These are phyloP conservation scores for Channallabes apus DNA, from an alignment of 2,797 vertebrate genomes.

Conservation along the genomic window DNA sequence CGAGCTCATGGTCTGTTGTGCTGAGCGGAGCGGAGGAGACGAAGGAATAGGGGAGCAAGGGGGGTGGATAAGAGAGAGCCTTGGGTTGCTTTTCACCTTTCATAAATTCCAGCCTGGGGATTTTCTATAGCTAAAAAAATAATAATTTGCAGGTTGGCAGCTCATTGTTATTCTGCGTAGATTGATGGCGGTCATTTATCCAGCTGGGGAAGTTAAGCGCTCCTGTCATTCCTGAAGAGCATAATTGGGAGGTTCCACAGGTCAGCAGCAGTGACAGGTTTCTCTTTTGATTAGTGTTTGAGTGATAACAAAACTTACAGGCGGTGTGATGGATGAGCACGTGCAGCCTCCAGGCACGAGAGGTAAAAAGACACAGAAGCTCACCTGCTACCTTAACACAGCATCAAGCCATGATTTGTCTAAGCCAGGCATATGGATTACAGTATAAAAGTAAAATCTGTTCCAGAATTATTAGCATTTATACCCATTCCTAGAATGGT, in stretches of 20 bases:
- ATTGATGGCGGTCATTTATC: constrained; percentile 90
- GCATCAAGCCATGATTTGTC: constrained; percentile 17
- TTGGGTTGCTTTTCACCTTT: constrained; percentile 91
- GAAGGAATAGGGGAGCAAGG: constrained; percentile 15
- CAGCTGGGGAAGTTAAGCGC: constrained; percentile 85
- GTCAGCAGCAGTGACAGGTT: constrained; percentile 85
- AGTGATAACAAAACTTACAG: constrained; percentile 89
- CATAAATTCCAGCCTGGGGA: constrained; percentile 87
- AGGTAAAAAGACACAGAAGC: constrained; percentile 15
- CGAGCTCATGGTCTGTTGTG: constrained; percentile 67
- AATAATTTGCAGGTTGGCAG: constrained; percentile 84
- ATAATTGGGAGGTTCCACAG: constrained; percentile 93
- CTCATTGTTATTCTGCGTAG: constrained; percentile 89
- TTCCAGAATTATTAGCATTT: constrained; percentile 1
- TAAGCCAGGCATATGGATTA: not conserved
- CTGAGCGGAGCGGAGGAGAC: constrained; percentile 22
- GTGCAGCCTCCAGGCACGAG: constrained; percentile 30
- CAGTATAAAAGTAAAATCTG: not conserved
- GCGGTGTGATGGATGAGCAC: constrained; percentile 78
- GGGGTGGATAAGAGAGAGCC: constrained; percentile 67
- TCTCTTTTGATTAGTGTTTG: constrained; percentile 92
- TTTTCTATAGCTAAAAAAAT: constrained; percentile 76
- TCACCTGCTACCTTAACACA: constrained; percentile 41
- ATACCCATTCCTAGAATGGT: not conserved
- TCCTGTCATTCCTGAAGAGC: constrained; percentile 87